phyloP scores from a whole-genome alignment of 2,797 vertebrate genomes.

The Coregonus suidteri region DNA sequence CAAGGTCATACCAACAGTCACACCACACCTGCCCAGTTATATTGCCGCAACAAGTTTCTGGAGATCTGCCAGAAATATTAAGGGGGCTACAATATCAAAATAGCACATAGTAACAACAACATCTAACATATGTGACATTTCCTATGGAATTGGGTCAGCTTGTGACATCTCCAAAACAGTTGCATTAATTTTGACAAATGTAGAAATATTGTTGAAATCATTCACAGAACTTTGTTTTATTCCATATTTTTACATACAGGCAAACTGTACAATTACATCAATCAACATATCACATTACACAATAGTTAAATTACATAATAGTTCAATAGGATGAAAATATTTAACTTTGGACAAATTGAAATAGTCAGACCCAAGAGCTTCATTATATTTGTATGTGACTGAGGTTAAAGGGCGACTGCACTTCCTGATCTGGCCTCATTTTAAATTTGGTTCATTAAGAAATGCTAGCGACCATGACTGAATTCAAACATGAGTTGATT shows the following conservation, averaged over 20 bases:
- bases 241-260: neutral
- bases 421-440: no score
- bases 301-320: neutral
- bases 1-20: conserved; percentile 58
- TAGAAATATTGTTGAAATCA: neutral
- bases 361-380: neutral
- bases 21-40: conserved; percentile 38
- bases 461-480: no score
- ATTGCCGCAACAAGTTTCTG: conserved; percentile 8
- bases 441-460: no score
- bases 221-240: neutral
- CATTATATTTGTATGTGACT: neutral
- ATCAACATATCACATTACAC: neutral
- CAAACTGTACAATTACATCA: neutral
- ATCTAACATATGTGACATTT: neutral
- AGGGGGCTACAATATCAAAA: neutral
- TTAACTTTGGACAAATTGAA: neutral
- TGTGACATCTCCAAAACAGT: neutral
- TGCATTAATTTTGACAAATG: neutral
- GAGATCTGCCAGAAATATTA: neutral
- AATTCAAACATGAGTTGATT: no score
- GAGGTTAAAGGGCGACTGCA: neutral
- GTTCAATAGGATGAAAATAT: neutral
- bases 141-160: neutral
- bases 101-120: neutral